phyloP scores from a whole-genome alignment of 2,888 invertebrate genomes.

The Hydropsyche betteni region DNA sequence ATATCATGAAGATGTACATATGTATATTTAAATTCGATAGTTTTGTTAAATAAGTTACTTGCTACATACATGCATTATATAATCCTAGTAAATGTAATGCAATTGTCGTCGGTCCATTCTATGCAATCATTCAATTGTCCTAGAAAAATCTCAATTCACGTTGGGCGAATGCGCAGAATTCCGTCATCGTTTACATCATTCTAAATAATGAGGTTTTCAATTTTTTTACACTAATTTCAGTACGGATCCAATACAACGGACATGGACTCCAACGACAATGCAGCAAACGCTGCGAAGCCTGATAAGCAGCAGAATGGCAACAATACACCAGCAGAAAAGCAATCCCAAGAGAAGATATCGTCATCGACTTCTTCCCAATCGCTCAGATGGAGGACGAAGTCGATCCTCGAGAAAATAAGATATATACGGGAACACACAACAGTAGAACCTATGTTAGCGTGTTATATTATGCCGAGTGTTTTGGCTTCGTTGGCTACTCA shows the following conservation, averaged over 20 bases:
- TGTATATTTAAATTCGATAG: too few relatives aligned
- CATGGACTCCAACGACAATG: background rate
- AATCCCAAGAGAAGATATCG: constrained; percentile 28
- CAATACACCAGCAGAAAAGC: constrained; percentile 49
- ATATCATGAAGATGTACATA: too few relatives aligned
- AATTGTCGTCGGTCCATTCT: background rate
- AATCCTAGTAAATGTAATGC: too few relatives aligned
- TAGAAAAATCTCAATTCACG: constrained; percentile 8
- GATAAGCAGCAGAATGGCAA: constrained; percentile 54
- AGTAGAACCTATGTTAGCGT: constrained; percentile 79
- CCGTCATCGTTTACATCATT: too few relatives aligned
- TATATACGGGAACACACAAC: constrained; percentile 73
- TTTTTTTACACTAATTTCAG: too few relatives aligned
- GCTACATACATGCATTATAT: background rate
- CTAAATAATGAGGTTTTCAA: too few relatives aligned
- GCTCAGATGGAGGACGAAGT: constrained; percentile 64
- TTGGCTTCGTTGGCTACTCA: constrained; percentile 81
- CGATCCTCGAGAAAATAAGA: constrained; percentile 66
- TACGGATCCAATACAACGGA: background rate
- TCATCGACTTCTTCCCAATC: constrained; percentile 34
- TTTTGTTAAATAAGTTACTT: too few relatives aligned
- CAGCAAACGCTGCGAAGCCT: constrained; percentile 46
- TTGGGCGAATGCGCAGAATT: too few relatives aligned
- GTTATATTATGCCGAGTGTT: constrained; percentile 74
- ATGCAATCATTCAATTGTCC: constrained; percentile 28